phyloP scores from a whole-genome alignment of 2,113 vertebrate species.

The Leiothrix lutea region DNA sequence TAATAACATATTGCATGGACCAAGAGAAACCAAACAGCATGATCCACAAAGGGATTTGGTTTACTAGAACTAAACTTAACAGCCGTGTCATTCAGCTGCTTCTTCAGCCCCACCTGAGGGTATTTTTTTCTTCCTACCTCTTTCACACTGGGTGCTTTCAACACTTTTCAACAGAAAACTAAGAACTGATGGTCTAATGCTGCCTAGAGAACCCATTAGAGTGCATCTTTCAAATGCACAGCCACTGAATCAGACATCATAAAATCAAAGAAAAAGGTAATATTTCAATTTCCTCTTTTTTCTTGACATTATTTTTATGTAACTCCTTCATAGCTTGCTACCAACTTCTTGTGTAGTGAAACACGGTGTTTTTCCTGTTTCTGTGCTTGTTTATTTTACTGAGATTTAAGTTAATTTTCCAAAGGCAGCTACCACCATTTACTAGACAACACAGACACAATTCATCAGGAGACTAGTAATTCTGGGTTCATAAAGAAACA shows the following conservation, averaged over 20 bases:
- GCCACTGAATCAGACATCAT: background rate
- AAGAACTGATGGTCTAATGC: background rate
- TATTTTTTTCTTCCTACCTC: background rate
- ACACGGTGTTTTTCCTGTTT: background rate
- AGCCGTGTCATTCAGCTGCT: fast-evolving
- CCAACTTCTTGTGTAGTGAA: background rate
- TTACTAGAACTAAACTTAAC: background rate
- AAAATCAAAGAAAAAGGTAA: background rate
- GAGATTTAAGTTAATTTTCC: background rate
- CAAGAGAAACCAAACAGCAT: background rate
- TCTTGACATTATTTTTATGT: background rate
- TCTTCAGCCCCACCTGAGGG: background rate
- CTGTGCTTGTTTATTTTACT: background rate
- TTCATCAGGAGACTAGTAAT: background rate
- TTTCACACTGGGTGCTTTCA: background rate
- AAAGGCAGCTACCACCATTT: background rate
- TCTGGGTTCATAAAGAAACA: background rate
- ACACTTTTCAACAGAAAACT: background rate
- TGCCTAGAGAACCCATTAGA: background rate
- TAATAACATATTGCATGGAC: background rate
- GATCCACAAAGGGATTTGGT: background rate
- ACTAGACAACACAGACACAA: background rate
- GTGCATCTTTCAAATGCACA: background rate
- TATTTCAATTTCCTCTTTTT: background rate
- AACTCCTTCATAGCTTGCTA: background rate